These are phyloP conservation scores for Embidobia sp. DNA, from an alignment of 2,888 invertebrate genomes.

Conservation along the genomic window DNA sequence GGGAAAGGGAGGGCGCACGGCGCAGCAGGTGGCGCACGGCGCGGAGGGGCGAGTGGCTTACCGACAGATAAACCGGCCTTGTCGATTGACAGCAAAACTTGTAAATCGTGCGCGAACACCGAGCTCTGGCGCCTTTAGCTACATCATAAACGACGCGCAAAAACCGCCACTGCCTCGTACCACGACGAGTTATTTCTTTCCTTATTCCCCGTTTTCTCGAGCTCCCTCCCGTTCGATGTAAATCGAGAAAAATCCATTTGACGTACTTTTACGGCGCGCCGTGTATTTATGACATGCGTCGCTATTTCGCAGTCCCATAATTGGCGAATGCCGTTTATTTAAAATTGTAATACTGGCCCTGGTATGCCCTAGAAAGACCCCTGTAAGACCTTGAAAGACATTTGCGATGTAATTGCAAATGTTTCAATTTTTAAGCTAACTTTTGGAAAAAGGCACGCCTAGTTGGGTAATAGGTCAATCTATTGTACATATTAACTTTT, in stretches of 20 bases:
- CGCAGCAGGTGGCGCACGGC: constrained; percentile 62
- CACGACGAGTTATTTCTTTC: constrained; percentile 48
- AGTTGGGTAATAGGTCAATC: too few species aligned
- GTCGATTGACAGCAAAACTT: constrained; percentile 57
- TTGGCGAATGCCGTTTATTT: constrained; percentile 53
- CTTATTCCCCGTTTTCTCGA: constrained; percentile 17
- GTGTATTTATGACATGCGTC: constrained; percentile 56
- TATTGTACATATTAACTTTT: too few species aligned
- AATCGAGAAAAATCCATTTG: constrained; percentile 46
- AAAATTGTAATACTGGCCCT: constrained; percentile 54
- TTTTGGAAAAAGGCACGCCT: too few species aligned
- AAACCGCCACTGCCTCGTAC: constrained; percentile 38
- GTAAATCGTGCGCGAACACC: constrained; percentile 56
- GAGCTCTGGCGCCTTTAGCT: constrained; percentile 53
- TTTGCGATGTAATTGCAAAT: too few species aligned
- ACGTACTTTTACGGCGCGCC: constrained; percentile 46
- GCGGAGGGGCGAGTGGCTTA: constrained; percentile 9
- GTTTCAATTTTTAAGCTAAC: too few species aligned
- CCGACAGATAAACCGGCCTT: constrained; percentile 48
- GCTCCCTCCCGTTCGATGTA: constrained; percentile 29
- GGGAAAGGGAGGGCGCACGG: too few species aligned
- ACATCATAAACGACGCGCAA: constrained; percentile 47
- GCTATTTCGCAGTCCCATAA: constrained; percentile 55
- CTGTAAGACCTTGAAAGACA: too few species aligned
- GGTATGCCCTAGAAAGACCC: too few species aligned